Conservation (phyloP, 2,113 vertebrate genomes). For the Brachypteracias leptosomus region DNA sequence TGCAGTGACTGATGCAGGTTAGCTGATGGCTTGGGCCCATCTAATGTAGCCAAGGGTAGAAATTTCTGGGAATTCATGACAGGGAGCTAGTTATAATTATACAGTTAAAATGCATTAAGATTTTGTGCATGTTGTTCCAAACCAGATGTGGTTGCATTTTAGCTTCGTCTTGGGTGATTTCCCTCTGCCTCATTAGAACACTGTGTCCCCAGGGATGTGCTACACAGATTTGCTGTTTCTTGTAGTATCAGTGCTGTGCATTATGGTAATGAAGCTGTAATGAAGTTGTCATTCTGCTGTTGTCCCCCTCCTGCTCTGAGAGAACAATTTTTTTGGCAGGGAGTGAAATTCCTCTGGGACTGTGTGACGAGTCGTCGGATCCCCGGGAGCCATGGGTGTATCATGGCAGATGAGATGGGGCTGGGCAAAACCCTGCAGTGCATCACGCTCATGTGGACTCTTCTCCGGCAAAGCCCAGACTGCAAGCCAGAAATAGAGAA, state of each 20-base stretch:
- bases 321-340: slow-evolving; percentile 71
- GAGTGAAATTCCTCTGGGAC: slow-evolving; percentile 97
- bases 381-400: slow-evolving; percentile 87
- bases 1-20: neutral
- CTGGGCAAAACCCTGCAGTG: slow-evolving; percentile 97
- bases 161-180: neutral
- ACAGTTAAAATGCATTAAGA: neutral
- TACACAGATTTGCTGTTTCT: neutral
- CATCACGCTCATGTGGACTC: slow-evolving; percentile 92
- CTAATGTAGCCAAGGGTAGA: neutral
- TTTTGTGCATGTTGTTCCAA: neutral
- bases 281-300: neutral
- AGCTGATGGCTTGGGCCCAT: neutral
- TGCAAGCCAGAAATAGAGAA: slow-evolving; percentile 92
- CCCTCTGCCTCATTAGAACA: neutral
- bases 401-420: slow-evolving; percentile 99
- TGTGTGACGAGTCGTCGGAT: slow-evolving; percentile 91
- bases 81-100: neutral
- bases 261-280: neutral
- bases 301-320: slow-evolving; percentile 2
- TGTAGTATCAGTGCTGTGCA: neutral
- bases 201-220: neutral
- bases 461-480: slow-evolving; percentile 92
- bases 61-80: neutral
- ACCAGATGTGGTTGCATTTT: neutral